Evolutionary conservation across 2,113 vertebrate species (phyloP).

Genomic region (Lycaon pictus): DNA sequence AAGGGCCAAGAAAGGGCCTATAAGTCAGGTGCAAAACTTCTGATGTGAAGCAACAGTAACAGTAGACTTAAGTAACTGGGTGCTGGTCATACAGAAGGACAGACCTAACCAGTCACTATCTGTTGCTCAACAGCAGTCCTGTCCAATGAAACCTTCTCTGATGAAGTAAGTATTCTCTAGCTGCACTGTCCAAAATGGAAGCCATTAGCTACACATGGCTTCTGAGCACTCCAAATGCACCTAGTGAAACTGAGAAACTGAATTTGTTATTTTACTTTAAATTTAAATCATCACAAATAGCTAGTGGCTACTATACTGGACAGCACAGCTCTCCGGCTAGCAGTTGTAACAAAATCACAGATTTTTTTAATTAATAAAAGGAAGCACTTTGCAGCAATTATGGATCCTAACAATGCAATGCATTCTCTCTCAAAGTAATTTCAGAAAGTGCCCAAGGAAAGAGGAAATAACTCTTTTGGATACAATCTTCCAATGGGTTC

Average conservation of each 20-base stretch:
- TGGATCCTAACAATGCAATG: neutral
- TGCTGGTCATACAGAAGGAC: neutral
- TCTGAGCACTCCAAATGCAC: neutral
- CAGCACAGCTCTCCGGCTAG: neutral
- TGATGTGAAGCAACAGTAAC: neutral
- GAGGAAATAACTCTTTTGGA: neutral
- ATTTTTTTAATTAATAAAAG: constrained; percentile 44
- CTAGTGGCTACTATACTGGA: neutral
- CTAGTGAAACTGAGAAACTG: neutral
- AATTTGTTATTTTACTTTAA: constrained; percentile 9
- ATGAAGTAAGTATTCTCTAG: neutral
- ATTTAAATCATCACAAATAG: neutral
- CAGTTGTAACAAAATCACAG: neutral
- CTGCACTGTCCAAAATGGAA: neutral
- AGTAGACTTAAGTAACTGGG: neutral
- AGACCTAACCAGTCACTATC: neutral
- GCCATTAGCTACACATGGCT: neutral
- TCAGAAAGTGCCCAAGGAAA: neutral
- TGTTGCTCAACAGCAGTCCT: neutral
- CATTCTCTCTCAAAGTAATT: neutral
- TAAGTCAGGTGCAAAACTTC: neutral
- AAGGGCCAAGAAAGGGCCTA: neutral
- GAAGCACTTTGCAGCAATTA: neutral
- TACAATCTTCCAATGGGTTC: neutral
- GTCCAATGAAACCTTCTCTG: neutral